Evolutionary conservation across 2,113 vertebrate genomes (phyloP).

Genomic region (Solea senegalensis): DNA sequence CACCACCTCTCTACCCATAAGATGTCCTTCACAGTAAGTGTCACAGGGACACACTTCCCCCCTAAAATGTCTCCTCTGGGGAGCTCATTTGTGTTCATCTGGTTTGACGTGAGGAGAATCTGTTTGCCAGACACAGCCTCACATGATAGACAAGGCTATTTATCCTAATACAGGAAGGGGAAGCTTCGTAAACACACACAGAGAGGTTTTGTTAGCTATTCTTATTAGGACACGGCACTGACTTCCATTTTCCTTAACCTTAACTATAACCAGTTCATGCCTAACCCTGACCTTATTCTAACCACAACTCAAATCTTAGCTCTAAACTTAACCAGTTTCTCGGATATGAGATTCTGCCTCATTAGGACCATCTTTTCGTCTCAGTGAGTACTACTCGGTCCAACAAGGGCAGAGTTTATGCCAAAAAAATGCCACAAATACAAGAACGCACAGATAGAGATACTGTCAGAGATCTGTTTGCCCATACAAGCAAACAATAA

Average conservation of each 20-base stretch:
- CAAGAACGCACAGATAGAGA: neutral
- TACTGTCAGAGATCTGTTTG: neutral
- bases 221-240: no score
- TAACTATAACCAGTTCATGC: no score
- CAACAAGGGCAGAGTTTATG: no score
- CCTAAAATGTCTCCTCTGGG: slow-evolving; percentile 59
- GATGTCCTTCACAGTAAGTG: slow-evolving; percentile 67
- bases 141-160: slow-evolving; percentile 71
- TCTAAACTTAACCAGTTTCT: no score
- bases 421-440: no score
- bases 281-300: no score
- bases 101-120: slow-evolving; percentile 66
- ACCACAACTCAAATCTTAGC: no score
- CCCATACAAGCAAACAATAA: neutral
- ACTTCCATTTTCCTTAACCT: neutral
- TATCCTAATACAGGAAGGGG: slow-evolving; percentile 59
- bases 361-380: no score
- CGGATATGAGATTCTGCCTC: no score
- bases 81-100: slow-evolving; percentile 76
- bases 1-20: slow-evolving; percentile 39
- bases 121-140: slow-evolving; percentile 64
- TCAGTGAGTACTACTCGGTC: no score
- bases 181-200: slow-evolving; percentile 17
- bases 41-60: slow-evolving; percentile 45
- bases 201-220: neutral